Base-by-base conservation (phyloP, 2,888 invertebrate genomes). In the Xylota sylvarum region DNA sequence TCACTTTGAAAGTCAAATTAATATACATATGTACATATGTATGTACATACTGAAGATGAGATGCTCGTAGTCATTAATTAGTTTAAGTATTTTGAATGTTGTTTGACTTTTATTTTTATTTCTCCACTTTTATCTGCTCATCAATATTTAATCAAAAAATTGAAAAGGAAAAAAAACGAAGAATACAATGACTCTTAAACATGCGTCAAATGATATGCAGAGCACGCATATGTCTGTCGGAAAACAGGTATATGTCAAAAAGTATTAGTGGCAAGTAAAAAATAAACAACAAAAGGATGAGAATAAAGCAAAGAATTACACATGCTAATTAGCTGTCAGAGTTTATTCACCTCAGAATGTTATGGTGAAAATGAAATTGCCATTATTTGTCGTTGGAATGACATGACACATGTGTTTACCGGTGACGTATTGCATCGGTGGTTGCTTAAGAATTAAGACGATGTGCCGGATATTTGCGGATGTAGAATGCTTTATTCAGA, bases 241-340 rank as follows among this genome's bases (percentile, higher is more conserved):
- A 43, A 55, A 17, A 32, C 32, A 17, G 30, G 40, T 32, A 43
- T 32, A 52, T 17, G 50, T 32, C 32, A 27, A n/a, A 50, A 52
- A 69, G 37, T 17, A 40, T n/a, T 5, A 64, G 40, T 19, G 12
- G 9, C 19, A 35, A 50, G 12, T 50, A 48, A 32, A 35, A 72
- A 40, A 67, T 43, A 27, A 23, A 12, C 30, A 50, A 69, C 40
- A 62, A 52, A 56, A 65, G 58, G 67, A 58, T 17, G 60, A 56
- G 50, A 65, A 81, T 56, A 32, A 40, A 37, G 37, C 6, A 46
- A 69, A 70, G 64, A 76, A 76, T 58, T 60, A 35, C 62, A 56
- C 62, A 74, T 84, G 79, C 79, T 79, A 84, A 79, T 79, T 64
- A 56, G 37, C 50, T 73, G 69, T 56, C 64, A 50, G 43, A 70